phyloP scores from a whole-genome alignment of 2,888 invertebrate species.

The Lithophane leautieri region DNA sequence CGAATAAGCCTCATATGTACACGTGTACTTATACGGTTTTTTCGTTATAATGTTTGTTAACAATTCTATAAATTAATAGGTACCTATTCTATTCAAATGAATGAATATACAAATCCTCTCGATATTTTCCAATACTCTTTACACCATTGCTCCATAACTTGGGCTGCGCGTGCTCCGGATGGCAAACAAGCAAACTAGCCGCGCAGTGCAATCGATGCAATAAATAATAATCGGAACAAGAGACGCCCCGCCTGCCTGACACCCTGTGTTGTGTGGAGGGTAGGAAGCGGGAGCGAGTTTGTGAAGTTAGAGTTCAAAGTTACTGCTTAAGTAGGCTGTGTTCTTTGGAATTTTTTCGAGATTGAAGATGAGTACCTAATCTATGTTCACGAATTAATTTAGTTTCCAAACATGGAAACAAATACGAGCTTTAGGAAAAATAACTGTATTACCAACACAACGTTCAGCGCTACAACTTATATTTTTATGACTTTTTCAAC shows the following conservation, averaged over 20 bases:
- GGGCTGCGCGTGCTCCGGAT: slow-evolving; percentile 39
- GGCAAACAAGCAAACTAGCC: slow-evolving; percentile 64
- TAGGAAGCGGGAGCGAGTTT: slow-evolving; percentile 29
- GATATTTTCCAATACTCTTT: not conserved
- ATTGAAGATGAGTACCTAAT: too few relatives aligned
- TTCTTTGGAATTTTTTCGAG: not conserved
- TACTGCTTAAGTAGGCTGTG: not conserved
- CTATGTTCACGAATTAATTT: too few relatives aligned
- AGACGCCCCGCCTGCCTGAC: slow-evolving; percentile 48
- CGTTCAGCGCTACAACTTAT: too few relatives aligned
- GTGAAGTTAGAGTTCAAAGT: slow-evolving; percentile 12
- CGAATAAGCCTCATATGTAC: too few relatives aligned
- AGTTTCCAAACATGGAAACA: too few relatives aligned
- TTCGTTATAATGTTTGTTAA: too few relatives aligned
- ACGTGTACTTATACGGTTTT: too few relatives aligned
- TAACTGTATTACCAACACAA: too few relatives aligned
- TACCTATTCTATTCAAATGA: too few relatives aligned
- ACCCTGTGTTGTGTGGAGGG: not conserved
- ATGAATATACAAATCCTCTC: not conserved
- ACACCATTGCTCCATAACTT: slow-evolving; percentile 51
- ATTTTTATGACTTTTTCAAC: too few relatives aligned
- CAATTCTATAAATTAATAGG: too few relatives aligned
- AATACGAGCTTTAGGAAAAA: too few relatives aligned
- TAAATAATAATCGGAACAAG: slow-evolving; percentile 71
- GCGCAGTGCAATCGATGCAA: slow-evolving; percentile 68